Evolutionary conservation across 2,113 vertebrate genomes (phyloP).

Genomic region (Ciconia boyciana): DNA sequence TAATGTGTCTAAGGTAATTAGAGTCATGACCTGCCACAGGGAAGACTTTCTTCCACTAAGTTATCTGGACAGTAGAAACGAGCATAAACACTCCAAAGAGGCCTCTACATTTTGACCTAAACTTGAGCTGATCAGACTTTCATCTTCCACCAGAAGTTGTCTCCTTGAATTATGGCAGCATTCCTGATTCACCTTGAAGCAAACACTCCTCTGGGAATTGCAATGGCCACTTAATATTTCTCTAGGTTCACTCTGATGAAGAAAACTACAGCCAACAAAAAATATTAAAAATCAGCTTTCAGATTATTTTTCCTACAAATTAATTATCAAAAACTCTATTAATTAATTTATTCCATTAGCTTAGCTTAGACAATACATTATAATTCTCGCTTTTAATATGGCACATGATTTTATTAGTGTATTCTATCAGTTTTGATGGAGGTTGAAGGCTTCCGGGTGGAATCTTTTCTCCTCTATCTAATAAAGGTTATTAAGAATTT

Average conservation of each 20-base stretch:
- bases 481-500: constrained; percentile 66
- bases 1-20: constrained; percentile 40
- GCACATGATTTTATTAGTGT: constrained; percentile 53
- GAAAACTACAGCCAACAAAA: background rate
- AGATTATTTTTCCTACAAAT: background rate
- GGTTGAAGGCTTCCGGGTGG: constrained; percentile 31
- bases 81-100: constrained; percentile 40
- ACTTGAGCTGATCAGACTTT: constrained; percentile 57
- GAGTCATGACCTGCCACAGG: constrained; percentile 33
- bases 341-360: constrained; percentile 26
- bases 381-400: constrained; percentile 27
- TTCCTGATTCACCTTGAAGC: constrained; percentile 27
- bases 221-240: background rate
- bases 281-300: background rate
- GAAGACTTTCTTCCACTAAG: constrained; percentile 43
- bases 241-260: background rate
- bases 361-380: background rate
- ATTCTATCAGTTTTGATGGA: constrained; percentile 34
- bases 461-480: constrained; percentile 16
- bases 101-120: constrained; percentile 59
- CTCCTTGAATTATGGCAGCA: constrained; percentile 37
- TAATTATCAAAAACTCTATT: constrained; percentile 40
- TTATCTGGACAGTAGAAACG: constrained; percentile 49
- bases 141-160: constrained; percentile 25
- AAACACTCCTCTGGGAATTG: constrained; percentile 35